Evolutionary conservation across 2,888 invertebrate species (phyloP).

Genomic region (Falcaria lacertinaria): DNA sequence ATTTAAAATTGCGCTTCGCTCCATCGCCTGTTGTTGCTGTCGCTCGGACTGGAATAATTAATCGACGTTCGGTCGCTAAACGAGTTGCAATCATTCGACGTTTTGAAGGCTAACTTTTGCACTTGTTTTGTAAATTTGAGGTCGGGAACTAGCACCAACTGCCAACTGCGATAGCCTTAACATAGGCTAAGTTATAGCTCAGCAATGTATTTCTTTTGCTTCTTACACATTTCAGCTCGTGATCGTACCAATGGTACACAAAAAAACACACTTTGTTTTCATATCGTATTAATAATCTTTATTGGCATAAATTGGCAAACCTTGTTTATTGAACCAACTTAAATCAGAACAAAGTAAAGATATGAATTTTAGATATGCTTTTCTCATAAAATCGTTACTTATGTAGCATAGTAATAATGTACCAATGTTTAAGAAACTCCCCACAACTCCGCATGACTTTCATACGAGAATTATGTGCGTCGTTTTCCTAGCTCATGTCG

Average conservation of each 20-base stretch:
- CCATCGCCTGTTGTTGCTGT: slow-evolving; percentile 34
- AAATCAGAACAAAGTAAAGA: no score
- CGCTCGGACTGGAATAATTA: slow-evolving; percentile 34
- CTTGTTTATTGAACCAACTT: no score
- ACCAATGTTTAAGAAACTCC: slow-evolving; percentile 24
- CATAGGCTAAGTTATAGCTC: no score
- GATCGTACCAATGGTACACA: no score
- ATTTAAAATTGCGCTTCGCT: slow-evolving; percentile 51
- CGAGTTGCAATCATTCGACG: slow-evolving; percentile 8
- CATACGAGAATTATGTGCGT: slow-evolving; percentile 36
- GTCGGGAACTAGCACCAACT: not conserved
- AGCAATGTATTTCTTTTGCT: no score
- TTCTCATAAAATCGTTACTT: not conserved
- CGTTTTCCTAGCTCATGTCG: slow-evolving; percentile 36
- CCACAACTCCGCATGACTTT: slow-evolving; percentile 38
- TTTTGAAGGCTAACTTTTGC: not conserved
- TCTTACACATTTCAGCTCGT: no score
- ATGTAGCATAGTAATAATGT: not conserved
- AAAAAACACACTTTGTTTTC: no score
- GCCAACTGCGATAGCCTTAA: no score
- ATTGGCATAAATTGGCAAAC: no score
- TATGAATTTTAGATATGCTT: no score
- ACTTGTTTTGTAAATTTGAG: slow-evolving; percentile 13
- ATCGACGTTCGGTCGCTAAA: slow-evolving; percentile 30
- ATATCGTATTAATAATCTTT: no score